phyloP scores from a whole-genome alignment of 2,888 invertebrate species.

The Furcula furcula region DNA sequence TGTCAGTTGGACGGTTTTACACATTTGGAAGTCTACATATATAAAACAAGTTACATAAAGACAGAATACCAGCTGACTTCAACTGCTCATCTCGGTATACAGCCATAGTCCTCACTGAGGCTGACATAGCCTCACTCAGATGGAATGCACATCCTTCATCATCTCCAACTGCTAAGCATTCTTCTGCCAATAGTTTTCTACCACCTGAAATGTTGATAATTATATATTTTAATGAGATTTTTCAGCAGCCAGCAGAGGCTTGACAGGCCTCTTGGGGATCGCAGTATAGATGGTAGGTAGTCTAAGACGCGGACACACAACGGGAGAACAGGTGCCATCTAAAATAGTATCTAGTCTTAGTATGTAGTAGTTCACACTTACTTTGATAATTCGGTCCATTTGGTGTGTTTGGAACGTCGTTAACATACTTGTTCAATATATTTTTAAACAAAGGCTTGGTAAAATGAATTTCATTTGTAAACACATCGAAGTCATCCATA shows the following conservation, averaged over 20 bases:
- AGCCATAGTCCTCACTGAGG: constrained; percentile 65
- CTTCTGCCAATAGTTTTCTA: constrained; percentile 64
- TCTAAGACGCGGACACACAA: no score
- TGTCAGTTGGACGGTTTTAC: no score
- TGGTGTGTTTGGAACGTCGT: constrained; percentile 57
- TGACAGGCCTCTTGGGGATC: no score
- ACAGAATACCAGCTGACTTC: constrained; percentile 49
- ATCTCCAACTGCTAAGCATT: constrained; percentile 49
- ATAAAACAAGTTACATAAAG: no score
- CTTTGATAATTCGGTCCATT: constrained; percentile 73
- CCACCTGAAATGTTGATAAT: constrained; percentile 65
- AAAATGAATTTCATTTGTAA: constrained; percentile 68
- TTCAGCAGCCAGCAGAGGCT: no score
- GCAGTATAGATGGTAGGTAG: no score
- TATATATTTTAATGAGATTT: no score
- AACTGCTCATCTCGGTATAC: constrained; percentile 70
- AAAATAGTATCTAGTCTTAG: no score
- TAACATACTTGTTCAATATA: constrained; percentile 57
- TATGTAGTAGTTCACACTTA: no score
- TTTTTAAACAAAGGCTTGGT: constrained; percentile 59
- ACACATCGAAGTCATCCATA: constrained; percentile 72
- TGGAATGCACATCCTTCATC: constrained; percentile 63
- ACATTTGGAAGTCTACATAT: no score
- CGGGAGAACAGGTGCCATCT: no score
- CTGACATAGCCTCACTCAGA: constrained; percentile 67